Evolutionary conservation across 1,140 invertebrate species (phyloP), one percentile per base, ranked within the genome.

Genomic region (Orussus abietinus): DNA sequence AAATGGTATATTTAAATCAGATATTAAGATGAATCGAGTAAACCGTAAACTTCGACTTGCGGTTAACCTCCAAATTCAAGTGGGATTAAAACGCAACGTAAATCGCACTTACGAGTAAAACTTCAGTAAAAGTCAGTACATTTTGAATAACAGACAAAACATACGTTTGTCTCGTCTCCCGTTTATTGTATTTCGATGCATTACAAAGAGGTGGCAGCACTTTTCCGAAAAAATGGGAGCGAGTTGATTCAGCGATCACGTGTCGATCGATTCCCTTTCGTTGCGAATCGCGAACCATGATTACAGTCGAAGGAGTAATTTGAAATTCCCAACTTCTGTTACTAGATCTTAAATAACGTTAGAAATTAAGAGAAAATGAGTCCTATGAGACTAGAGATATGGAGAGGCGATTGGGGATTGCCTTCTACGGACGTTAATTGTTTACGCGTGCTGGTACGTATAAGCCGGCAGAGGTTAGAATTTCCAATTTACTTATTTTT

Each of bases 371-470:
- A n/a, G 5, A 49, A 45, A 40, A 54, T 51, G 45, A 55, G 26
- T 22, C 20, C 40, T 5, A 15, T 31, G 40, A 59, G 29, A 67
- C 64, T 91, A 49, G 78, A 86, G 68, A 77, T 89, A 51, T 91
- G 88, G 83, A 79, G 81, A 67, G 86, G 86, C 7, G 85, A 90
- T 61, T 90, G 86, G 86, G 86, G 85, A 14, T 67, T 92, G 18
- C 86, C 90, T 2, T 88, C 88, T 19, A 75, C 91, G 47, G 87
- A 92, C 75, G 74, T 81, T 41, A 77, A 84, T 64, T 90, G 85
- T 72, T 75, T 92, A 33, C 80, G 88, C 71, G 76, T 83, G 54
- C 67, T 91, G 78, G 88, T 90, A 79, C 74, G 75, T 72, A 44
- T 7, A 22, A 12, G 12, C 10, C 5, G 1, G 39, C 33, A 9